phyloP scores from a whole-genome alignment of 2,797 vertebrate species.

The Alfaro cultratus region DNA sequence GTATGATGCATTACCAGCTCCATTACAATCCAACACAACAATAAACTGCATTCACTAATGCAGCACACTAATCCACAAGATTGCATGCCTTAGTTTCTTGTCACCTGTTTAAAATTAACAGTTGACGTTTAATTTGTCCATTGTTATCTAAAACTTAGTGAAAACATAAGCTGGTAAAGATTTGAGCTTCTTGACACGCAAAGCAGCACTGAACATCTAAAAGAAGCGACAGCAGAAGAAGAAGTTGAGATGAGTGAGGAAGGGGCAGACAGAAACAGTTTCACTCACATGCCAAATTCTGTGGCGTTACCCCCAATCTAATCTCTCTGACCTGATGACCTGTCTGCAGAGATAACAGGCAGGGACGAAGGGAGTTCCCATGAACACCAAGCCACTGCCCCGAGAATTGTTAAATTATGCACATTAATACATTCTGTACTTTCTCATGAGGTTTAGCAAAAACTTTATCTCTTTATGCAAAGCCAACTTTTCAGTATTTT shows the following conservation, averaged over 20 bases:
- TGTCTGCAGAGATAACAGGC: constrained; percentile 62
- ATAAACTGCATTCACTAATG: background rate
- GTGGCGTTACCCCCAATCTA: constrained; percentile 66
- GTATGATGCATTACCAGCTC: background rate
- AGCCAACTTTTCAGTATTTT: background rate
- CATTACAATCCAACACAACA: background rate
- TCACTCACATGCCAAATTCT: constrained; percentile 68
- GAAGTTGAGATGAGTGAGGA: constrained; percentile 37
- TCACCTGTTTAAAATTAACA: background rate
- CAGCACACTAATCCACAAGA: background rate
- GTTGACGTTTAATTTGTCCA: background rate
- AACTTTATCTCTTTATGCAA: background rate
- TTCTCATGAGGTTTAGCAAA: background rate
- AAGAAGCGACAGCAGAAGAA: background rate
- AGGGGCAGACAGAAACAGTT: constrained; percentile 65
- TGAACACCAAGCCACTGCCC: constrained; percentile 16
- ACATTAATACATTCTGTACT: constrained; percentile 11
- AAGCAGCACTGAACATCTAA: constrained; percentile 5
- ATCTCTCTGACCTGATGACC: constrained; percentile 76
- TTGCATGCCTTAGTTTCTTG: background rate
- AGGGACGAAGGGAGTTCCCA: constrained; percentile 52
- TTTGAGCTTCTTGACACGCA: background rate
- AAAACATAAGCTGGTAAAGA: background rate
- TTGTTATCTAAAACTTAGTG: background rate
- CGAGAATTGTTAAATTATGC: constrained; percentile 16